A percentile compares a stretch with the other conserved stretches of the same genome.
These are phyloP conservation scores for Mylabris sibirica DNA, from an alignment of 2,888 invertebrate species.

Conservation along the genomic window DNA sequence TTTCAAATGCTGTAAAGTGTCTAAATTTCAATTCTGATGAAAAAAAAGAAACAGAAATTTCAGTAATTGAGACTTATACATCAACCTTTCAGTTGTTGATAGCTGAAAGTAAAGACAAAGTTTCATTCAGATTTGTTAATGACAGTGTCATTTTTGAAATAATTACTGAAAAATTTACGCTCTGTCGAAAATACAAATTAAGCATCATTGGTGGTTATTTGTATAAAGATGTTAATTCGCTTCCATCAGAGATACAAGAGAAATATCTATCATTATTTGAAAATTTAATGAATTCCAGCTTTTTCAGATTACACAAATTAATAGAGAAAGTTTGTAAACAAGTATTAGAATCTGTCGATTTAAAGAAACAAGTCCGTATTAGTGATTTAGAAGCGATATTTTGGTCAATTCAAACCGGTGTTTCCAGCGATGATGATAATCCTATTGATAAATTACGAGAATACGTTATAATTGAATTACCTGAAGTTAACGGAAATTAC, in stretches of 20 bases:
- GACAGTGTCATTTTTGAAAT: too few relatives aligned
- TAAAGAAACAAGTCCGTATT: slow-evolving; percentile 72
- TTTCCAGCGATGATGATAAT: slow-evolving; percentile 73
- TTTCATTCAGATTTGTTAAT: too few relatives aligned
- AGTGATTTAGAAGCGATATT: slow-evolving; percentile 85
- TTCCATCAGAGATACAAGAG: slow-evolving; percentile 74
- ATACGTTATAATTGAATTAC: slow-evolving; percentile 66
- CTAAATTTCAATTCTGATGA: too few relatives aligned
- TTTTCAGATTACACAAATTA: slow-evolving; percentile 71
- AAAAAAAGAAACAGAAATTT: too few relatives aligned
- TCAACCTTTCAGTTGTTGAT: too few relatives aligned
- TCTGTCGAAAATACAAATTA: too few relatives aligned
- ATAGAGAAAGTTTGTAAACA: slow-evolving; percentile 69
- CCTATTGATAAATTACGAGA: slow-evolving; percentile 77
- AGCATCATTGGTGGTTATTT: slow-evolving; percentile 90
- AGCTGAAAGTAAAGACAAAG: too few relatives aligned
- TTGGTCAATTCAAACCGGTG: slow-evolving; percentile 80
- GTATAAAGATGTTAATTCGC: slow-evolving; percentile 73
- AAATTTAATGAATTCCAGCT: slow-evolving; percentile 78
- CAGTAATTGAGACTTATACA: too few relatives aligned
- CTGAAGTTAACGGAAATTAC: slow-evolving; percentile 43
- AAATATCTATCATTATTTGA: slow-evolving; percentile 83
- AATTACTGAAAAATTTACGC: too few relatives aligned
- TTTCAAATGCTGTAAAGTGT: too few relatives aligned
- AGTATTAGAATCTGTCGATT: slow-evolving; percentile 59